These are phyloP conservation scores for Phaethon lepturus DNA, from an alignment of 2,113 vertebrate genomes.

Conservation along the genomic window DNA sequence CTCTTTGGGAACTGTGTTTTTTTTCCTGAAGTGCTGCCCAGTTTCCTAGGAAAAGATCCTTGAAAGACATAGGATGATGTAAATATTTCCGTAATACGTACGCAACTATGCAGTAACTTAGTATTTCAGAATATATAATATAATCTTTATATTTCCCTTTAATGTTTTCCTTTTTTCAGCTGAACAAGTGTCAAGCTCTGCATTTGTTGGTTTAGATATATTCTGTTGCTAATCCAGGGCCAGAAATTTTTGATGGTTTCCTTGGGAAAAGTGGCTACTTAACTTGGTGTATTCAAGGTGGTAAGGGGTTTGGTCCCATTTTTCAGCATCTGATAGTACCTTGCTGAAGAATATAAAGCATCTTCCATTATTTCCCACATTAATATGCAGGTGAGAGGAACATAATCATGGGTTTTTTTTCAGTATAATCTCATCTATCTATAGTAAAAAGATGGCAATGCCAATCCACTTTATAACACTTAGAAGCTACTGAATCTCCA, in stretches of 20 bases:
- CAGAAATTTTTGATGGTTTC: conserved; percentile 16
- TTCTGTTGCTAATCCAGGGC: neutral
- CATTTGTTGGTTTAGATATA: conserved; percentile 16
- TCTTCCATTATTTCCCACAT: neutral
- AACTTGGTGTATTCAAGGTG: neutral
- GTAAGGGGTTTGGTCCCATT: neutral
- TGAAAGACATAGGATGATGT: neutral
- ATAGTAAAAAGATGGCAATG: neutral
- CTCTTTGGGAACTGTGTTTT: neutral
- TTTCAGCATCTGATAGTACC: neutral
- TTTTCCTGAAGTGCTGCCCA: neutral
- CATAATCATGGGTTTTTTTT: neutral
- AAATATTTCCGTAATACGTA: neutral
- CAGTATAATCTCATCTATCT: neutral
- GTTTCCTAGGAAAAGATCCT: conserved; percentile 8
- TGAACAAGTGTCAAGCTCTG: conserved; percentile 26
- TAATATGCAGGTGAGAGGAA: neutral
- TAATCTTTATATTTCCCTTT: neutral
- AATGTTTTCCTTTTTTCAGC: neutral
- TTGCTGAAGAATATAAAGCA: neutral
- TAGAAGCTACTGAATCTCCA: neutral
- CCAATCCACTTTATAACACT: neutral
- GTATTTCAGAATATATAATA: neutral
- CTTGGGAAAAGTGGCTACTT: neutral
- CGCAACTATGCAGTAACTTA: neutral